phyloP scores from a whole-genome alignment of 2,888 invertebrate genomes.

The Fragum sueziense region DNA sequence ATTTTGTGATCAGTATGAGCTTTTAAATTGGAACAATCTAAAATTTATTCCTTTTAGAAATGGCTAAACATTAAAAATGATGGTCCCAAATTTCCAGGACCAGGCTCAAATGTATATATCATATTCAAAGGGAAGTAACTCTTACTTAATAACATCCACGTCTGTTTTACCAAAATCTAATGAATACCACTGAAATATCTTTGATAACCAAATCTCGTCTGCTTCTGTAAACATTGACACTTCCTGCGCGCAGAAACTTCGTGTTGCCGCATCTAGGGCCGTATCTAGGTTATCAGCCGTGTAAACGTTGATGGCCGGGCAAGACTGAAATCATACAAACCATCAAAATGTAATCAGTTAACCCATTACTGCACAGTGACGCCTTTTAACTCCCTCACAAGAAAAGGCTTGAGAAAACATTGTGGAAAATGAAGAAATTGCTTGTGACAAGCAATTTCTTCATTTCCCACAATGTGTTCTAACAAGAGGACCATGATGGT shows the following conservation, averaged over 20 bases:
- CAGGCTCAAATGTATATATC: too few relatives aligned
- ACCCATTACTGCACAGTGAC: too few relatives aligned
- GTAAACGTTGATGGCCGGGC: slow-evolving; percentile 81
- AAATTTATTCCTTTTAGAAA: too few relatives aligned
- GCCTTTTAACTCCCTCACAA: too few relatives aligned
- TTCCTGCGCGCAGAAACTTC: slow-evolving; percentile 77
- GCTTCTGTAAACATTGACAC: slow-evolving; percentile 74
- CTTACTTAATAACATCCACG: slow-evolving; percentile 77
- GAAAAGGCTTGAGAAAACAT: not conserved
- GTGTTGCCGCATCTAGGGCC: slow-evolving; percentile 77
- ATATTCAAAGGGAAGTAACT: not conserved
- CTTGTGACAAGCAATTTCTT: too few relatives aligned
- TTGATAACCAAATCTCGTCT: slow-evolving; percentile 76
- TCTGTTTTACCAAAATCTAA: slow-evolving; percentile 79
- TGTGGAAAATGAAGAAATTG: not conserved
- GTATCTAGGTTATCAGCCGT: slow-evolving; percentile 76
- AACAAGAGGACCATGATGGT: too few relatives aligned
- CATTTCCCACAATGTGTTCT: slow-evolving; percentile 2
- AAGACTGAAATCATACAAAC: slow-evolving; percentile 72
- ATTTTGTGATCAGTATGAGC: too few relatives aligned
- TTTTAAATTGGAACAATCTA: too few relatives aligned
- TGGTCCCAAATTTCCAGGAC: too few relatives aligned
- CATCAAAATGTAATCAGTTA: not conserved
- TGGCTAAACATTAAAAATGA: too few relatives aligned
- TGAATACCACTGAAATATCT: slow-evolving; percentile 81